Evolutionary conservation across 2,888 invertebrate species (phyloP).

Genomic region (Drosophila niveifrons): DNA sequence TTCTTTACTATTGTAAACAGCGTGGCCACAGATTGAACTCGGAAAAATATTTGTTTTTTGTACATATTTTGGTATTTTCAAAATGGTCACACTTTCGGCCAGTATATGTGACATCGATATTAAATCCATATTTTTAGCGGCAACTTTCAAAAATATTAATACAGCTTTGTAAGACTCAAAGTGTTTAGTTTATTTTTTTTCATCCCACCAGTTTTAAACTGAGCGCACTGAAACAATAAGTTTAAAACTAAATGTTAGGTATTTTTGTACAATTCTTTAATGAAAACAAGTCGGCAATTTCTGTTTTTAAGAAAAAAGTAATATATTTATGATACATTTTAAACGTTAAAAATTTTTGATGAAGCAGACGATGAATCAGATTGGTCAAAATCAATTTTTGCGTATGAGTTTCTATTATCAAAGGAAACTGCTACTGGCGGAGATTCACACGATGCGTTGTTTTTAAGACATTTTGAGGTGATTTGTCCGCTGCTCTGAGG

Average conservation of each 20-base stretch:
- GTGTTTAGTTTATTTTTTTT: neutral
- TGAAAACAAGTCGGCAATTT: neutral
- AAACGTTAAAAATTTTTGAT: slow-evolving; percentile 72
- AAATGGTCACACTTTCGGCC: neutral
- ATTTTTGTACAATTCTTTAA: neutral
- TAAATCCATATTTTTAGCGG: neutral
- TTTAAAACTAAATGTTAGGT: no score
- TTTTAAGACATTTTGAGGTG: slow-evolving; percentile 57
- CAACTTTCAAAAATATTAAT: neutral
- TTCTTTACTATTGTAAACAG: neutral
- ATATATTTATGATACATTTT: slow-evolving; percentile 56
- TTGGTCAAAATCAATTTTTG: slow-evolving; percentile 91
- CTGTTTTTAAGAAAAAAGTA: slow-evolving; percentile 53
- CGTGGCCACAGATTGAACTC: neutral
- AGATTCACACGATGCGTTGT: slow-evolving; percentile 67
- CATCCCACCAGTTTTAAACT: no score
- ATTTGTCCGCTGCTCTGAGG: slow-evolving; percentile 75
- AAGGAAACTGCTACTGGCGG: slow-evolving; percentile 79
- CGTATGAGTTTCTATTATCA: slow-evolving; percentile 87
- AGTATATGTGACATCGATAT: neutral
- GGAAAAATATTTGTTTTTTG: neutral
- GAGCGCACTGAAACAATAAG: no score
- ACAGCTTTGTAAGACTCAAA: neutral
- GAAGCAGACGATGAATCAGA: slow-evolving; percentile 78
- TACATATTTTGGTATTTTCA: neutral